Conservation (phyloP, 2,888 invertebrate genomes). For the Chirona hameri region DNA sequence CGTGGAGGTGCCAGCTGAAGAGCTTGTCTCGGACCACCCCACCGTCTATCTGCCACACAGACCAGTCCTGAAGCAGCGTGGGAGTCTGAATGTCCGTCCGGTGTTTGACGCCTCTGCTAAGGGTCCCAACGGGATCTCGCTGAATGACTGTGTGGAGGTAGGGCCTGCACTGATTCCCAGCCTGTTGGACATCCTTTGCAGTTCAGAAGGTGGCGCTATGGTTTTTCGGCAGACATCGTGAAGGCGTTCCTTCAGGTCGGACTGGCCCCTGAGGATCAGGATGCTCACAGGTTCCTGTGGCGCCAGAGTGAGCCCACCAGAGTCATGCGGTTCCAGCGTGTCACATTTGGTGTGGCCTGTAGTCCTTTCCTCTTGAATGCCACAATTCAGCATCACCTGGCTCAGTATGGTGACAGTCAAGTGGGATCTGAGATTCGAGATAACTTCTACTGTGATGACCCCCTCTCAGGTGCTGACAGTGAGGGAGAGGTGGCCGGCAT, state of each 20-base stretch:
- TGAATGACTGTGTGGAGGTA: conserved; percentile 30
- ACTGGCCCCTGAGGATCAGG: conserved; percentile 13
- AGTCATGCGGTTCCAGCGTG: neutral
- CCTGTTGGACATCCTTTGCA: conserved; percentile 27
- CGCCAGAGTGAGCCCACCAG: neutral
- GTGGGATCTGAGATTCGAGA: too few species aligned
- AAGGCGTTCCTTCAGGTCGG: conserved; percentile 31
- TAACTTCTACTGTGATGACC: too few species aligned
- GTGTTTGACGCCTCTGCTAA: conserved; percentile 32
- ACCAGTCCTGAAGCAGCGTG: conserved; percentile 24
- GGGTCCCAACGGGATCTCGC: conserved; percentile 30
- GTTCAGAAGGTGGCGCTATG: conserved; percentile 31
- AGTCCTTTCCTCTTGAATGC: neutral
- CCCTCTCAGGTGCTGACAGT: too few species aligned
- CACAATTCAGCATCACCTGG: neutral
- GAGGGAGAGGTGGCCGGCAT: too few species aligned
- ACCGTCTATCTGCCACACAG: conserved; percentile 29
- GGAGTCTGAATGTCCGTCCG: conserved; percentile 26
- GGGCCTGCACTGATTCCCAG: conserved; percentile 30
- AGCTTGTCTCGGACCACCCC: neutral
- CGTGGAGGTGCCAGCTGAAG: conserved; percentile 9
- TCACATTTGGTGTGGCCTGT: too few species aligned
- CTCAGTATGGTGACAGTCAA: neutral
- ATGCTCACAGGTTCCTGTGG: conserved; percentile 28
- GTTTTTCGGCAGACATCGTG: conserved; percentile 30